phyloP scores from a whole-genome alignment of 2,797 vertebrate genomes.

The Bufotes viridis region DNA sequence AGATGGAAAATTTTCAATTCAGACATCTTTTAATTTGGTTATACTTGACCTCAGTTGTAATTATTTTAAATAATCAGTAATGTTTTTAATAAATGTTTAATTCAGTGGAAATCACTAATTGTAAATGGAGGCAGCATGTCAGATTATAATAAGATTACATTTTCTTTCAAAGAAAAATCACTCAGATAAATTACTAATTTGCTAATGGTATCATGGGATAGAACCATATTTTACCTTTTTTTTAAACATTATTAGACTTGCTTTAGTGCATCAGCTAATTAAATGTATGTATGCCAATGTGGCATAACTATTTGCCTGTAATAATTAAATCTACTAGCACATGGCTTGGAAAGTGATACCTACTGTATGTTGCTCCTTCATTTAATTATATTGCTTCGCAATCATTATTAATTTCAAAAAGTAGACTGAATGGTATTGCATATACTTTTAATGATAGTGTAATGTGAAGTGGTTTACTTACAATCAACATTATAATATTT shows the following conservation, averaged over 20 bases:
- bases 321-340: slow-evolving; percentile 30
- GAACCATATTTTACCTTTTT: slow-evolving; percentile 25
- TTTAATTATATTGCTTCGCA: slow-evolving; percentile 4
- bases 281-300: slow-evolving; percentile 40
- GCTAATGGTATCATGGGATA: slow-evolving; percentile 24
- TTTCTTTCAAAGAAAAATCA: slow-evolving; percentile 24
- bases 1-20: not conserved
- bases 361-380: not conserved
- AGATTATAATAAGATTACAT: not conserved
- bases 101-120: not conserved
- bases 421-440: not conserved
- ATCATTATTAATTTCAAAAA: slow-evolving; percentile 21
- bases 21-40: not conserved
- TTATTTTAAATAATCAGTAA: slow-evolving; percentile 5
- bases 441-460: not conserved
- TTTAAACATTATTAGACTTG: slow-evolving; percentile 38
- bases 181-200: slow-evolving; percentile 35
- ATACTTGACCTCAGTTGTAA: not conserved
- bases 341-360: slow-evolving; percentile 1
- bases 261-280: slow-evolving; percentile 44
- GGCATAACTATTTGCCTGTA: slow-evolving; percentile 30
- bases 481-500: too few species aligned
- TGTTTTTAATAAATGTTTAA: slow-evolving; percentile 15
- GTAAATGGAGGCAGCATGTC: not conserved
- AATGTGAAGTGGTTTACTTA: too few species aligned